phyloP scores from a whole-genome alignment of 2,888 invertebrate species.

The Plagodis pulveraria region DNA sequence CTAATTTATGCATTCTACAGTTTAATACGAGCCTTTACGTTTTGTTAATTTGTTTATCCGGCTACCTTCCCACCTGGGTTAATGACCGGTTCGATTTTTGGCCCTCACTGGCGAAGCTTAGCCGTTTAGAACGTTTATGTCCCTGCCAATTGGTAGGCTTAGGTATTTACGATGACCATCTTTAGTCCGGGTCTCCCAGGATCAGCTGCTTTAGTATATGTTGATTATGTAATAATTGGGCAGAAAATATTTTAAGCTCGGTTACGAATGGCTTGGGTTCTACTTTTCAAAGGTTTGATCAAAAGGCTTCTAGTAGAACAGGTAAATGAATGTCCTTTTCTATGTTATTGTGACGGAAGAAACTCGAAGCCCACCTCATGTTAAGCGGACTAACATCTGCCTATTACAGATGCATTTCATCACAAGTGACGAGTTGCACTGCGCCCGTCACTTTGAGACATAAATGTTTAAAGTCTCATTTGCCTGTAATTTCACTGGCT shows the following conservation, averaged over 20 bases:
- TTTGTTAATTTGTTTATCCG: conserved; percentile 55
- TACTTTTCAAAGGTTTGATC: conserved; percentile 3
- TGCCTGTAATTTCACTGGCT: too few relatives aligned
- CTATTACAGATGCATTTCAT: too few relatives aligned
- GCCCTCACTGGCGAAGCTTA: conserved; percentile 26
- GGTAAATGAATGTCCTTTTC: background rate
- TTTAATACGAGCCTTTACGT: conserved; percentile 38
- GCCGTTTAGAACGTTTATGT: conserved; percentile 23
- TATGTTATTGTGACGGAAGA: too few relatives aligned
- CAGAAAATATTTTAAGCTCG: conserved; percentile 15
- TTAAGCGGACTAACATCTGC: too few relatives aligned
- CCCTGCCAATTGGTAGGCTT: conserved; percentile 25
- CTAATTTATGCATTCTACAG: conserved; percentile 14
- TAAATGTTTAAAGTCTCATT: too few relatives aligned
- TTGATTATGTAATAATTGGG: conserved; percentile 25
- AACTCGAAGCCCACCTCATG: too few relatives aligned
- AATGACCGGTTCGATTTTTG: conserved; percentile 27
- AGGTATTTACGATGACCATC: conserved; percentile 23
- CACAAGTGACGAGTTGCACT: too few relatives aligned
- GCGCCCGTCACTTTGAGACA: too few relatives aligned
- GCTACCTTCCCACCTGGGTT: conserved; percentile 38
- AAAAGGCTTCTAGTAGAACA: background rate
- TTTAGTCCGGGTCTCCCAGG: background rate
- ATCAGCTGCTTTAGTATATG: conserved; percentile 8
- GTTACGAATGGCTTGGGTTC: conserved; percentile 7